Conservation (phyloP, 2,113 vertebrate genomes). For the Mustela nigripes region DNA sequence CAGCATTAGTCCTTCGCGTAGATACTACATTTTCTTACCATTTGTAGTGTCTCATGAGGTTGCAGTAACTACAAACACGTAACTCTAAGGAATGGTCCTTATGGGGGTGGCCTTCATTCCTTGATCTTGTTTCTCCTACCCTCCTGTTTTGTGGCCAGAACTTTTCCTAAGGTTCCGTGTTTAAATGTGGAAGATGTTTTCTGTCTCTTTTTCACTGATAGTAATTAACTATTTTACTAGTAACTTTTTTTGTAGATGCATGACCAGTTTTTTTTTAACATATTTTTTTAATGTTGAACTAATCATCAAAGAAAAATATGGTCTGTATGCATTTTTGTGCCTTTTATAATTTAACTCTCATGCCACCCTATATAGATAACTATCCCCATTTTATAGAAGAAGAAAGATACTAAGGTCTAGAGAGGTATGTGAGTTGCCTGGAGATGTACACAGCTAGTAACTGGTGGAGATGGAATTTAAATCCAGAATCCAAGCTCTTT, state of each 20-base stretch:
- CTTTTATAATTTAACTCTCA: not conserved
- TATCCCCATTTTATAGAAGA: not conserved
- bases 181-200: conserved; percentile 39
- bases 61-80: not conserved
- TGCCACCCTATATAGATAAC: not conserved
- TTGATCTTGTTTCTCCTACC: not conserved
- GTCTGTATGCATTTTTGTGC: not conserved
- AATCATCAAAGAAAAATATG: not conserved
- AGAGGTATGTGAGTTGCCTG: not conserved
- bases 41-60: not conserved
- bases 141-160: not conserved
- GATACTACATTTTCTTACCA: not conserved
- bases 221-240: conserved; percentile 53
- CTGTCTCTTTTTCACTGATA: conserved; percentile 11
- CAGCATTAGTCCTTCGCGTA: not conserved
- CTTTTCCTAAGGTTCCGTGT: conserved; percentile 18
- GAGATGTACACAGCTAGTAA: not conserved
- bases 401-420: not conserved
- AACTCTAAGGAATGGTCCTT: conserved; percentile 14
- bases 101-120: not conserved
- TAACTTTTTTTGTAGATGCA: not conserved
- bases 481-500: not conserved
- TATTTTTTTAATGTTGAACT: conserved; percentile 2
- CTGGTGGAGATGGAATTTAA: not conserved
- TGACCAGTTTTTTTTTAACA: not conserved